These are phyloP conservation scores for Watsonalla binaria DNA, from an alignment of 2,888 invertebrate genomes.

Conservation along the genomic window DNA sequence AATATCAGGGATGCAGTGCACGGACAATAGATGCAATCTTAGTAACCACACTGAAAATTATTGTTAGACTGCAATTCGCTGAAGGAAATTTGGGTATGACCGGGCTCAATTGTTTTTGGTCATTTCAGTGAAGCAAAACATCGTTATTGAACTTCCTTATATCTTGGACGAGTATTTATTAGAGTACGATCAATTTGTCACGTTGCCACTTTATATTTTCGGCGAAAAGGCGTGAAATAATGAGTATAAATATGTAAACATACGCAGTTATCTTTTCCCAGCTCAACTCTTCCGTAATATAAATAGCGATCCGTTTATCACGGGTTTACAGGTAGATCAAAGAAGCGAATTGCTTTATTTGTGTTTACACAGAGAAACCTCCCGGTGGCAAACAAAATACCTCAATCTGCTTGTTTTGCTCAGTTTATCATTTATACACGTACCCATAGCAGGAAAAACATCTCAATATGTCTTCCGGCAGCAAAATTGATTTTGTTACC, in stretches of 20 bases:
- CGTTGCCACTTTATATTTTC: too few relatives aligned
- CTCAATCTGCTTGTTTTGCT: constrained; percentile 11
- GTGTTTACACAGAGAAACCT: background rate
- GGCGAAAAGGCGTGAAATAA: too few relatives aligned
- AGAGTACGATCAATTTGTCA: too few relatives aligned
- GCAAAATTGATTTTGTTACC: constrained; percentile 41
- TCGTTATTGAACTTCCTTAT: too few relatives aligned
- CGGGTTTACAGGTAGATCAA: background rate
- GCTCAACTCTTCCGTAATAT: background rate
- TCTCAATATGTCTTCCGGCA: constrained; percentile 41
- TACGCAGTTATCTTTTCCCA: too few relatives aligned
- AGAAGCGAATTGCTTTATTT: background rate
- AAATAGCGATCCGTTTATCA: background rate
- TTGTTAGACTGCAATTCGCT: background rate
- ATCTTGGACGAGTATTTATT: too few relatives aligned
- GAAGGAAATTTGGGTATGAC: background rate
- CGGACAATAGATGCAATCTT: constrained; percentile 4
- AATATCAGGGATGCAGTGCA: constrained; percentile 33
- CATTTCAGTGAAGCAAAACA: too few relatives aligned
- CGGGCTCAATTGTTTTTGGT: too few relatives aligned
- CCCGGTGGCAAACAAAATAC: constrained; percentile 2
- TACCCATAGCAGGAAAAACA: constrained; percentile 39
- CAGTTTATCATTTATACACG: constrained; percentile 22
- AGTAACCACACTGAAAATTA: background rate
- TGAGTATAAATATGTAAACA: too few relatives aligned